Conservation (phyloP, 2,888 invertebrate species). For the Carabus problematicus region DNA sequence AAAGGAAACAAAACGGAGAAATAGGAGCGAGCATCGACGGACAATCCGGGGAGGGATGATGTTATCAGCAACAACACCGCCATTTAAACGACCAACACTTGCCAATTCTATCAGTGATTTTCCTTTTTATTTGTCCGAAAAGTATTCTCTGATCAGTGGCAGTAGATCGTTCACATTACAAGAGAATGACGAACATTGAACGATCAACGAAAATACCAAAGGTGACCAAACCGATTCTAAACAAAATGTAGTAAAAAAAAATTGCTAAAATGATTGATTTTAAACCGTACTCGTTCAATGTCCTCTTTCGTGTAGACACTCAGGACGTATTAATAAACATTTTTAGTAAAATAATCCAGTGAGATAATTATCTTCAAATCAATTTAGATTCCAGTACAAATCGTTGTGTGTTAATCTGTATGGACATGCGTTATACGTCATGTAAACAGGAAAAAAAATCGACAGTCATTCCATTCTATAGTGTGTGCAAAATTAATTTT, state of each 20-base stretch:
- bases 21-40: constrained; percentile 10
- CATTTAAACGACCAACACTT: constrained; percentile 6
- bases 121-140: constrained; percentile 17
- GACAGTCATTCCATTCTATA: constrained; percentile 38
- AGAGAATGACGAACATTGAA: neutral
- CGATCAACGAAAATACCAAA: neutral
- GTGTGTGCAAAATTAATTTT: constrained; percentile 42
- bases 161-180: too few relatives aligned
- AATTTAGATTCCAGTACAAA: too few relatives aligned
- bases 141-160: too few relatives aligned
- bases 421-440: constrained; percentile 25
- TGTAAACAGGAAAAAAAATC: constrained; percentile 19
- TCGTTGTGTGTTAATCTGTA: constrained; percentile 19
- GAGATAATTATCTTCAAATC: too few relatives aligned
- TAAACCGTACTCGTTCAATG: too few relatives aligned
- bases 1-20: constrained; percentile 31
- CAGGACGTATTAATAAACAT: too few relatives aligned
- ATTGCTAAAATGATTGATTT: too few relatives aligned
- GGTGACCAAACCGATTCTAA: too few relatives aligned
- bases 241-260: too few relatives aligned
- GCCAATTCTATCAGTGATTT: constrained; percentile 17
- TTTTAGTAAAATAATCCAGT: constrained; percentile 12
- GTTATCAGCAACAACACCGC: constrained; percentile 25
- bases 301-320: too few relatives aligned
- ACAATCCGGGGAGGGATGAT: constrained; percentile 13